These are phyloP conservation scores for Anoura caudifer DNA, from an alignment of 2,113 vertebrate genomes.

Conservation along the genomic window DNA sequence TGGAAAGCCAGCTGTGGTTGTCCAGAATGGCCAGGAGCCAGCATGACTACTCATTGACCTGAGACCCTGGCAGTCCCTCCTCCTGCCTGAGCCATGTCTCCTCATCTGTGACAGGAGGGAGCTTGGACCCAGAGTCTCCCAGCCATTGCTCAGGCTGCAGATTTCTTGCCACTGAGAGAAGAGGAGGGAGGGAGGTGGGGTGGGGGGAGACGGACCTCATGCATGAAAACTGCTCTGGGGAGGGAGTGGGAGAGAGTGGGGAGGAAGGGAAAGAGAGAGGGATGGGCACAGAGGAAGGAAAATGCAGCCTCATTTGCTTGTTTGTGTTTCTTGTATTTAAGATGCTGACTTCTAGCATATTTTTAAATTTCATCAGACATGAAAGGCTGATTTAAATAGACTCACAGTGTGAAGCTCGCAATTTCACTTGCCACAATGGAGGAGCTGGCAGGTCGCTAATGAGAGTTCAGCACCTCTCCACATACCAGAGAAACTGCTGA, in stretches of 20 bases:
- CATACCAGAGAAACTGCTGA: not conserved
- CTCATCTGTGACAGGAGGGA: not conserved
- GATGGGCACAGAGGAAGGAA: not conserved
- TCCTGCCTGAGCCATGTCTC: not conserved
- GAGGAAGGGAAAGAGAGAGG: not conserved
- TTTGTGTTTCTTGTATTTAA: slow-evolving; percentile 51
- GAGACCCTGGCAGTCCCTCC: too few relatives aligned
- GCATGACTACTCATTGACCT: not conserved
- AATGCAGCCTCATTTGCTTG: slow-evolving; percentile 27
- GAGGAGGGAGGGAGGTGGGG: not conserved
- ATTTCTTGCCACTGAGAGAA: not conserved
- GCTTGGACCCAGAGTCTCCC: too few relatives aligned
- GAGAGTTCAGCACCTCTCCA: not conserved
- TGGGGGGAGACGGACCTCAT: not conserved
- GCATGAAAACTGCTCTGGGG: slow-evolving; percentile 43
- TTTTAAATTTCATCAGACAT: slow-evolving; percentile 66
- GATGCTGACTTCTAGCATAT: slow-evolving; percentile 54
- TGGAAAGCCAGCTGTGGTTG: not conserved
- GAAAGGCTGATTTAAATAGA: slow-evolving; percentile 67
- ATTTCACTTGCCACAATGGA: slow-evolving; percentile 46
- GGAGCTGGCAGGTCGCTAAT: slow-evolving; percentile 4
- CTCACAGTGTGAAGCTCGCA: slow-evolving; percentile 36
- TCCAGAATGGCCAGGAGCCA: not conserved
- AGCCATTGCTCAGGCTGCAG: not conserved
- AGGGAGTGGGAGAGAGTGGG: not conserved